A percentile compares a stretch with the other conserved stretches of the same genome.
Evolutionary conservation across 2,888 invertebrate genomes (phyloP).

Genomic region (Aspidiotus destructor): DNA sequence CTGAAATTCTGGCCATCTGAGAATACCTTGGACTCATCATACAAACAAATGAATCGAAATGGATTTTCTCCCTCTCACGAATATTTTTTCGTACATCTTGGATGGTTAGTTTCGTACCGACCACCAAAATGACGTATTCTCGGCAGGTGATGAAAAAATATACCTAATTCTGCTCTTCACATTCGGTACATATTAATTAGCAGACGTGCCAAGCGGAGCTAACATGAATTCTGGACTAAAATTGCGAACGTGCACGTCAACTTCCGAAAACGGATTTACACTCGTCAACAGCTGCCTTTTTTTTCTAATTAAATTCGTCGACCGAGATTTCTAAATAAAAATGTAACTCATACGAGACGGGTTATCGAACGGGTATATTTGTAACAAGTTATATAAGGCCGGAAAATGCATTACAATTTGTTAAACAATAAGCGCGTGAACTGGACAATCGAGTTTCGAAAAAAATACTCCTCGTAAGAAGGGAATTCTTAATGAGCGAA

Average conservation of each 20-base stretch:
- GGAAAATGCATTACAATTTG: background rate
- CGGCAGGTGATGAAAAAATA: no score
- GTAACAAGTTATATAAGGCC: slow-evolving; percentile 4
- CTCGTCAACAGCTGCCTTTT: background rate
- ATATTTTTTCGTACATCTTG: no score
- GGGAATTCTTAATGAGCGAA: background rate
- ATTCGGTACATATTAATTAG: no score
- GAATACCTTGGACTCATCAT: no score
- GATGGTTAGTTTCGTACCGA: no score
- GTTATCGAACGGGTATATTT: background rate
- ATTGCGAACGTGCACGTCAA: background rate
- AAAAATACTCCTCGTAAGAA: background rate
- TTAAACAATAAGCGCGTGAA: background rate
- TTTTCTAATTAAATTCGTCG: slow-evolving; percentile 3
- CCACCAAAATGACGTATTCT: no score
- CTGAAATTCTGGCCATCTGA: no score
- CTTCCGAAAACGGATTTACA: slow-evolving; percentile 2
- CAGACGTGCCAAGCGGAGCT: no score
- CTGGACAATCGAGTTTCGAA: background rate
- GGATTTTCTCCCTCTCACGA: no score
- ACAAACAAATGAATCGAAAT: no score
- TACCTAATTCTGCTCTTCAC: no score
- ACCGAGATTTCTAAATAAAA: background rate
- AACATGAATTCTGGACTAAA: background rate
- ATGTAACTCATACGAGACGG: background rate